Percentiles rank a stretch among this genome's conserved stretches.
These are phyloP conservation scores for Nomada flava DNA, from an alignment of 2,888 invertebrate genomes.

Conservation along the genomic window DNA sequence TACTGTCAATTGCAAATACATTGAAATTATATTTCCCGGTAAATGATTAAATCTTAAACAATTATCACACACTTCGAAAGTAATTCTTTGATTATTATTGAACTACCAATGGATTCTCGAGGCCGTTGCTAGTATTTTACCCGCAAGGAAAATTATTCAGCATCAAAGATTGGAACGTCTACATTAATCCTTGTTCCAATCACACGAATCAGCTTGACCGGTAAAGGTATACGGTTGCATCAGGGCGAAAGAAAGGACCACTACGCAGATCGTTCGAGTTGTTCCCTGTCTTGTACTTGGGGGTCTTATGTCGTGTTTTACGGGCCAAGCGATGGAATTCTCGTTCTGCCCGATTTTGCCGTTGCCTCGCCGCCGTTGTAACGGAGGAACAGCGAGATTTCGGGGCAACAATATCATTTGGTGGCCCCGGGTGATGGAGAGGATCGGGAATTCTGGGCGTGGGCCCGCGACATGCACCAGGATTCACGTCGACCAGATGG, in stretches of 20 bases:
- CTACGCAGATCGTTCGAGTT: constrained; percentile 31
- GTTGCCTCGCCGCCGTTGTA: constrained; percentile 39
- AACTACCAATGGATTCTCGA: too few relatives aligned
- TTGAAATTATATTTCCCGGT: too few relatives aligned
- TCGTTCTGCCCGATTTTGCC: constrained; percentile 42
- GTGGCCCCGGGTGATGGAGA: constrained; percentile 75
- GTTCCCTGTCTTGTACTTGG: constrained; percentile 57
- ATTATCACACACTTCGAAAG: too few relatives aligned
- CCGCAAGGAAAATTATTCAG: background rate
- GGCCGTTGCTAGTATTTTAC: too few relatives aligned
- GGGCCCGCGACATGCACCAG: constrained; percentile 77
- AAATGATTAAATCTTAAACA: too few relatives aligned
- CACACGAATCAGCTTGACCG: background rate
- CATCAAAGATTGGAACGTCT: background rate
- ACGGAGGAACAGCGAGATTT: constrained; percentile 62
- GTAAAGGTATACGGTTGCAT: constrained; percentile 34
- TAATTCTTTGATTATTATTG: too few relatives aligned
- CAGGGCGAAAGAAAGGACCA: background rate
- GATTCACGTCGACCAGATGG: constrained; percentile 73
- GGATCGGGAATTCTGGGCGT: constrained; percentile 79
- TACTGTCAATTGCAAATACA: too few relatives aligned
- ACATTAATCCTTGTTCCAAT: background rate
- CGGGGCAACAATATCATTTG: constrained; percentile 76
- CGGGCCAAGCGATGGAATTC: constrained; percentile 52
- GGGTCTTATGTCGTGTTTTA: constrained; percentile 57